phyloP scores from a whole-genome alignment of 2,888 invertebrate species.

The Acanthosepion pharaonis region DNA sequence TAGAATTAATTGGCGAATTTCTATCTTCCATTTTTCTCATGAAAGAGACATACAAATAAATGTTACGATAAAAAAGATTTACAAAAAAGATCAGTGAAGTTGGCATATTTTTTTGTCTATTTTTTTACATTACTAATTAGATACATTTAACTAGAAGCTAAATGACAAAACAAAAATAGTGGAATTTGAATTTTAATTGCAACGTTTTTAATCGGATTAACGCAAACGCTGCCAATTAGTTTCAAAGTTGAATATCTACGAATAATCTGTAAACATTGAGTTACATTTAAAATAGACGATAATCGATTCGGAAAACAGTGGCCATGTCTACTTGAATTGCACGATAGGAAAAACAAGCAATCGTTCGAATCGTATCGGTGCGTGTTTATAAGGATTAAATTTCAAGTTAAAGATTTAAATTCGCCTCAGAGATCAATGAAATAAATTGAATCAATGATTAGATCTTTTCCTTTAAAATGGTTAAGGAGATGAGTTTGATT shows the following conservation, averaged over 20 bases:
- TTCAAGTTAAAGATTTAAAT: neutral
- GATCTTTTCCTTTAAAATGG: neutral
- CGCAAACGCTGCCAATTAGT: neutral
- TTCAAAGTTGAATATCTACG: neutral
- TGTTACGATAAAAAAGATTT: neutral
- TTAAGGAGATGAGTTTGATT: neutral
- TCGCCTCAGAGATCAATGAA: neutral
- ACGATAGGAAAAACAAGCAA: neutral
- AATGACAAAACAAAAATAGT: neutral
- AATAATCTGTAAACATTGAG: too few relatives aligned
- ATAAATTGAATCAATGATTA: neutral
- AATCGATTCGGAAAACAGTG: neutral
- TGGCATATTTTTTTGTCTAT: neutral
- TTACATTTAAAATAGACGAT: neutral
- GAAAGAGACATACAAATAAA: neutral
- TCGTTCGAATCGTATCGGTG: neutral
- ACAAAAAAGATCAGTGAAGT: neutral
- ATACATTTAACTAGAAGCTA: neutral
- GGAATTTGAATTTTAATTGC: neutral
- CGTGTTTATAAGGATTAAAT: constrained; percentile 8
- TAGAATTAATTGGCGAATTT: neutral
- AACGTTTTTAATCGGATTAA: neutral
- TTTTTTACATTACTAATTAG: neutral
- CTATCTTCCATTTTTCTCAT: neutral
- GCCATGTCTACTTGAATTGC: neutral